phyloP scores from a whole-genome alignment of 2,113 vertebrate species.

The Oostethus manadensis region DNA sequence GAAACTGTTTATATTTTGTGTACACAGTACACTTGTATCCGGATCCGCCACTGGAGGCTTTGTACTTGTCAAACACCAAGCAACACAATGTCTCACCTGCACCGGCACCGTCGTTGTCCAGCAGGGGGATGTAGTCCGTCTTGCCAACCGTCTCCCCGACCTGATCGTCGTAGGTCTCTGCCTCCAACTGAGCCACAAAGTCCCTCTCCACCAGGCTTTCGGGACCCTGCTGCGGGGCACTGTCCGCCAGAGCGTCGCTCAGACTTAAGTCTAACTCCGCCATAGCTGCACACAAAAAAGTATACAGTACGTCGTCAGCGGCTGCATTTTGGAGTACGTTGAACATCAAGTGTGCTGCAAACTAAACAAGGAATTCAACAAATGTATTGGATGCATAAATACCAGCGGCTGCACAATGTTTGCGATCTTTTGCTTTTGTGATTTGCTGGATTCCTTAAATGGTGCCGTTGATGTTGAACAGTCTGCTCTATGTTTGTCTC shows the following conservation, averaged over 20 bases:
- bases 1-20: too few species aligned
- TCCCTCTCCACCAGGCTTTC: constrained; percentile 81
- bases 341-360: too few species aligned
- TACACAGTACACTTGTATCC: too few species aligned
- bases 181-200: constrained; percentile 86
- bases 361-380: too few species aligned
- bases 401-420: too few species aligned
- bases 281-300: constrained; percentile 54
- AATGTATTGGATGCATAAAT: too few species aligned
- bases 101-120: constrained; percentile 74
- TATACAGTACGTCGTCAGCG: too few species aligned
- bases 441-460: too few species aligned
- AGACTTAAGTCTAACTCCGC: constrained; percentile 83
- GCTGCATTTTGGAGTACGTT: background rate
- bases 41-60: too few species aligned
- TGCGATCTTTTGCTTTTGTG: too few species aligned
- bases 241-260: constrained; percentile 84
- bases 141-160: constrained; percentile 90
- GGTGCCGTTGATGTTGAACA: too few species aligned
- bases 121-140: constrained; percentile 84
- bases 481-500: too few species aligned
- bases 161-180: constrained; percentile 84
- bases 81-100: constrained; percentile 50
- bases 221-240: constrained; percentile 67
- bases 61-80: background rate